Evolutionary conservation across 1,140 invertebrate species (phyloP), one percentile per base, ranked within the genome.

Genomic region (Lucilia sericata): DNA sequence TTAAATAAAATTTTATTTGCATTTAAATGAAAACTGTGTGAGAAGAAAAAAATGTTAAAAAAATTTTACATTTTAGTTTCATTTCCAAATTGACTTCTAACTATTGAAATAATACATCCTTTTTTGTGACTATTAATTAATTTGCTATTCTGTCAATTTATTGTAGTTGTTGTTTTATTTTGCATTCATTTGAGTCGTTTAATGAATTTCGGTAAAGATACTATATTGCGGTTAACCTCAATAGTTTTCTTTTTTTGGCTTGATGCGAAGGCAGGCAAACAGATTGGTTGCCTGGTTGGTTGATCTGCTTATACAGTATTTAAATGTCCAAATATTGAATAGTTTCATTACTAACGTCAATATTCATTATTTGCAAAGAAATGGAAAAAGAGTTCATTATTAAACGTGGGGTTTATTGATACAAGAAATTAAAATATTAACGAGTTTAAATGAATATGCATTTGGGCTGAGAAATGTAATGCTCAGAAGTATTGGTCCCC

Each of bases 281-380:
- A 3, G 25, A 30, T 30, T 42, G 42, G 42, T 42, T 3, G 42
- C 0, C 2, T 42, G 42, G 42, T 60, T 17, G 55, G 55, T 0
- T 60, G n/a, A 60, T 19, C 7, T 21, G 65, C 60, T 17, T 10
- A 70, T 5, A 19, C 8, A 70, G 10, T 19, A 70, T 70, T 21
- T 21, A 19, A 21, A 21, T 70, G 17, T 70, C n/a, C 65, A 12
- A 70, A 7, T 21, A 70, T 70, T 70, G 19, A 21, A 21, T 70
- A 70, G 65, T 70, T 70, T 70, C 65, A 70, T 70, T 70, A 70
- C n/a, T 25, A 12, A 12, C 21, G 65, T 70, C 65, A 70, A 70
- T 70, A 70, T 70, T 70, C 65, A 70, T 70, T 70, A 70, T 7
- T 42, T 42, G 42, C 7, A 0, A 42, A 42, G 10, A 42, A 42